Conservation (phyloP, 2,113 vertebrate species). For the Xenus cinereus region DNA sequence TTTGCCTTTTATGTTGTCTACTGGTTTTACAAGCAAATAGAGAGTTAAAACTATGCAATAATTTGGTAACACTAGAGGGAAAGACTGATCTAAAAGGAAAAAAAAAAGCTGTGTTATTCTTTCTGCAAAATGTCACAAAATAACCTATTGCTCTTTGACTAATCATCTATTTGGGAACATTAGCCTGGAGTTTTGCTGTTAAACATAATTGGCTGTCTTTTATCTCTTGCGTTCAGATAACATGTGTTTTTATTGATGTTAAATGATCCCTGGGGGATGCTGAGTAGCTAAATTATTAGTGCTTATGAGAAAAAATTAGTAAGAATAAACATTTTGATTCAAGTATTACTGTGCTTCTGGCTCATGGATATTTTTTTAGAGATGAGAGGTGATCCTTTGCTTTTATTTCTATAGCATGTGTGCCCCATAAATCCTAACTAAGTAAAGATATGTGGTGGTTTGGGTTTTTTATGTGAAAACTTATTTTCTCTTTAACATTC, state of each 20-base stretch:
- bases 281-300: background rate
- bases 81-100: background rate
- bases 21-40: background rate
- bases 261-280: background rate
- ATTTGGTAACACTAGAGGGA: background rate
- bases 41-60: background rate
- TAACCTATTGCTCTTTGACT: background rate
- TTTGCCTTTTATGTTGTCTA: background rate
- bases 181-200: slow-evolving; percentile 11
- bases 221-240: background rate
- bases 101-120: background rate
- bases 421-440: background rate
- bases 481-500: slow-evolving; percentile 4
- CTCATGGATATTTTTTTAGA: background rate
- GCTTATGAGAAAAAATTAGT: background rate
- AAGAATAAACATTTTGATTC: background rate
- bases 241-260: background rate
- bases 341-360: background rate
- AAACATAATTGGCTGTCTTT: background rate
- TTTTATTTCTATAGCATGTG: slow-evolving; percentile 2
- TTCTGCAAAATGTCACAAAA: background rate
- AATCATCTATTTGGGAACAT: background rate
- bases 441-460: background rate
- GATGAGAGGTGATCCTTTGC: background rate
- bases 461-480: background rate